A percentile compares a stretch with the other conserved stretches of the same genome.
phyloP scores from a whole-genome alignment of 2,797 vertebrate genomes.

The Synanceia verrucosa region DNA sequence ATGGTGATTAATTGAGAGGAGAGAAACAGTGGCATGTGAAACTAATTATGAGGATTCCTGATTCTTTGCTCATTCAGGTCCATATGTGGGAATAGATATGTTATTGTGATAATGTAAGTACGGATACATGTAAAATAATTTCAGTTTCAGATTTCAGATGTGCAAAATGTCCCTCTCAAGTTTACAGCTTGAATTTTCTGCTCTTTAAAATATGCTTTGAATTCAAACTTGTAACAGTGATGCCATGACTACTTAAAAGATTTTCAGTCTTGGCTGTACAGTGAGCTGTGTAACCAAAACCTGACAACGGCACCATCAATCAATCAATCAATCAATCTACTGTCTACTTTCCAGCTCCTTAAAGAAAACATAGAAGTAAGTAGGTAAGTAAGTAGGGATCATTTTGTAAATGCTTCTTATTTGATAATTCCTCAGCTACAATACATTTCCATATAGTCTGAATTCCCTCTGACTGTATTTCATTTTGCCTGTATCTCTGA shows the following conservation, averaged over 20 bases:
- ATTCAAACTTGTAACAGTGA: neutral
- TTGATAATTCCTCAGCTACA: neutral
- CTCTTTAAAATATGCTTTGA: neutral
- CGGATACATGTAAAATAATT: slow-evolving; percentile 6
- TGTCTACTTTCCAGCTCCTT: slow-evolving; percentile 28
- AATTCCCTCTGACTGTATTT: neutral
- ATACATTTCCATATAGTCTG: neutral
- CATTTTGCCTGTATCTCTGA: slow-evolving; percentile 8
- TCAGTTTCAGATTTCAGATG: slow-evolving; percentile 12
- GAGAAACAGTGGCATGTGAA: slow-evolving; percentile 79
- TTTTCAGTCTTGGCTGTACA: slow-evolving; percentile 18
- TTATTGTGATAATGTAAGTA: slow-evolving; percentile 38
- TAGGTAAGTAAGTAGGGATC: slow-evolving; percentile 6
- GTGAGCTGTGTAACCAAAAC: slow-evolving; percentile 42
- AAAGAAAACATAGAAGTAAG: slow-evolving; percentile 44
- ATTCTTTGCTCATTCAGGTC: slow-evolving; percentile 71
- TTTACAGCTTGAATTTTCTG: slow-evolving; percentile 6
- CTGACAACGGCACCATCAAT: slow-evolving; percentile 45
- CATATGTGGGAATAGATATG: slow-evolving; percentile 62
- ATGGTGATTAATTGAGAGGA: slow-evolving; percentile 83
- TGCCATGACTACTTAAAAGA: neutral
- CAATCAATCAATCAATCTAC: slow-evolving; percentile 47
- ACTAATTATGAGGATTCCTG: slow-evolving; percentile 79
- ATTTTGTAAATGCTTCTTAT: neutral
- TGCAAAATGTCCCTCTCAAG: slow-evolving; percentile 12